Evolutionary conservation across 2,888 invertebrate species (phyloP).

Genomic region (Amiota communis): DNA sequence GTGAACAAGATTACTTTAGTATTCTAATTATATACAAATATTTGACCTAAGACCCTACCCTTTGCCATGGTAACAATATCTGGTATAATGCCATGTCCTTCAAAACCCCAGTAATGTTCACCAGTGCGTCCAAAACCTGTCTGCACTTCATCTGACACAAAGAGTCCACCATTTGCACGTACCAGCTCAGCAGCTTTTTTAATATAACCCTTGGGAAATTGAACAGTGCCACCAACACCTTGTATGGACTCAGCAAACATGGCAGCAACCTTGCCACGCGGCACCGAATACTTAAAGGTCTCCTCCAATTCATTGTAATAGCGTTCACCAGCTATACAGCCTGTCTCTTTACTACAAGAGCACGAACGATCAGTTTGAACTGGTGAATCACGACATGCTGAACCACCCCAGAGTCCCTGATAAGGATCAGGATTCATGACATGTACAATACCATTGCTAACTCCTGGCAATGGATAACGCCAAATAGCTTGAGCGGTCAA

Average conservation of each 20-base stretch:
- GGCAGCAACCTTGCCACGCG: slow-evolving; percentile 86
- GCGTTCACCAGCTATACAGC: slow-evolving; percentile 83
- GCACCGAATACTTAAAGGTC: slow-evolving; percentile 84
- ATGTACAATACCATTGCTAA: slow-evolving; percentile 84
- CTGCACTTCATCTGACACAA: slow-evolving; percentile 96
- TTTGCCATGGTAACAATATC: slow-evolving; percentile 98
- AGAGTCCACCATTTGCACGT: slow-evolving; percentile 87
- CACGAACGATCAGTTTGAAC: slow-evolving; percentile 82
- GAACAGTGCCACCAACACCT: slow-evolving; percentile 95
- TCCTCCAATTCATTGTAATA: slow-evolving; percentile 85
- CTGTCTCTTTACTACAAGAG: slow-evolving; percentile 75
- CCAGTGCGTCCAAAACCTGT: slow-evolving; percentile 97
- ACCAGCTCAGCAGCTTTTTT: slow-evolving; percentile 86
- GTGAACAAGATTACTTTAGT: neutral
- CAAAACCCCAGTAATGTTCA: slow-evolving; percentile 96
- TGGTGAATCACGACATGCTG: slow-evolving; percentile 89
- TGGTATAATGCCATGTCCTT: slow-evolving; percentile 87
- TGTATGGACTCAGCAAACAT: slow-evolving; percentile 97
- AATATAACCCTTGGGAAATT: slow-evolving; percentile 91
- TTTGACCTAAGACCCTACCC: too few species aligned
- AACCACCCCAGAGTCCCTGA: slow-evolving; percentile 92
- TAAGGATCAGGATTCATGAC: slow-evolving; percentile 95
- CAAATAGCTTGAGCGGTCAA: slow-evolving; percentile 86
- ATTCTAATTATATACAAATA: too few species aligned
- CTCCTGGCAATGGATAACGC: slow-evolving; percentile 82